Evolutionary conservation across 2,888 invertebrate genomes (phyloP).

Genomic region (Oxyteleia sp.): DNA sequence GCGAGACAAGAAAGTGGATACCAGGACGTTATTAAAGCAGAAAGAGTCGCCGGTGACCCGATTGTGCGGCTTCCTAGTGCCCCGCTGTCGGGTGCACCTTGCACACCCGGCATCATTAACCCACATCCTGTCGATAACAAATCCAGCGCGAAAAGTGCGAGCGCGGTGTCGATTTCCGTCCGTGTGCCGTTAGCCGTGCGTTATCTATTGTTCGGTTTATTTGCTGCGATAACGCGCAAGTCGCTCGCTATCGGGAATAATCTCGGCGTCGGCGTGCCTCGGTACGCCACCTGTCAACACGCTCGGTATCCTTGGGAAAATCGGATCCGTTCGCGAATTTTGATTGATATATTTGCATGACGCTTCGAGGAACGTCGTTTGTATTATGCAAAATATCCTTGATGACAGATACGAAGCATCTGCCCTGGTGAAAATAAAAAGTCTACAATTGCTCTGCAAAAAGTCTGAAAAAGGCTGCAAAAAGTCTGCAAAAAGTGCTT

Average conservation of each 20-base stretch:
- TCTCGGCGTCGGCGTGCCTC: slow-evolving; percentile 13
- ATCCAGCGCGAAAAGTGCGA: slow-evolving; percentile 75
- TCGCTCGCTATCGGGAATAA: slow-evolving; percentile 37
- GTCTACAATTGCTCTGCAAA: no score
- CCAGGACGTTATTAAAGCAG: no score
- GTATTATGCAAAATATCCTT: background rate
- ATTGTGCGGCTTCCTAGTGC: slow-evolving; percentile 10
- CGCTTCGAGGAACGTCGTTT: background rate
- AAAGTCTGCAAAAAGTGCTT: no score
- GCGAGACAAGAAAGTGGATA: no score
- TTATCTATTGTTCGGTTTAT: slow-evolving; percentile 60
- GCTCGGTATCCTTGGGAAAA: slow-evolving; percentile 38
- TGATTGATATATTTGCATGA: slow-evolving; percentile 11
- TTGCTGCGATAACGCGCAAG: slow-evolving; percentile 34
- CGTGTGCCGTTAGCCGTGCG: slow-evolving; percentile 37
- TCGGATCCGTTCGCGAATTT: background rate
- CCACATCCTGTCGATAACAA: slow-evolving; percentile 61
- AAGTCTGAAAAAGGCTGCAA: no score
- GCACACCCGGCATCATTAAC: slow-evolving; percentile 56
- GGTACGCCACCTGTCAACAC: slow-evolving; percentile 27
- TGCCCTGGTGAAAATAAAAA: no score
- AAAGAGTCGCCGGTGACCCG: slow-evolving; percentile 17
- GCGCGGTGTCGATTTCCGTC: slow-evolving; percentile 66
- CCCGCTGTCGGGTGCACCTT: slow-evolving; percentile 30
- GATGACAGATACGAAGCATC: background rate